These are phyloP conservation scores for Asarcornis scutulata DNA, from an alignment of 2,113 vertebrate species.

Conservation along the genomic window DNA sequence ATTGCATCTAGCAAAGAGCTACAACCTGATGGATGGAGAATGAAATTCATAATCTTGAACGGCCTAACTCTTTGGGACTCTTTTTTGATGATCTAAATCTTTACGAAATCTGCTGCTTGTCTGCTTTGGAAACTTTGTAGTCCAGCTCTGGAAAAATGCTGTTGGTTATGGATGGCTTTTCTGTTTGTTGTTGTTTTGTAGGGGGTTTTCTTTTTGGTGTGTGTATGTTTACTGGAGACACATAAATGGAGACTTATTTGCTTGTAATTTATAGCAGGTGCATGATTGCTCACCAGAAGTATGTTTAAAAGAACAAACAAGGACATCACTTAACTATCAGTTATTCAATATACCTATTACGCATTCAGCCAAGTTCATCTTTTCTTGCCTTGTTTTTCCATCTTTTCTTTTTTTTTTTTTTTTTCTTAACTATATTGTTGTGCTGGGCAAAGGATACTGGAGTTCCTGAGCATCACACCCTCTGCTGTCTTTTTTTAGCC, in stretches of 20 bases:
- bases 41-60: constrained; percentile 38
- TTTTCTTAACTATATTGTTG: neutral
- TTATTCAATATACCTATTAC: constrained; percentile 25
- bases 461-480: constrained; percentile 40
- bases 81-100: constrained; percentile 17
- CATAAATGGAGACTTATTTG: constrained; percentile 45
- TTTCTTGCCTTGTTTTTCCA: constrained; percentile 50
- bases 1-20: constrained; percentile 35
- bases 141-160: constrained; percentile 56
- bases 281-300: constrained; percentile 8
- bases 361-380: neutral
- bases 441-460: constrained; percentile 35
- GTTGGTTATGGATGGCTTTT: constrained; percentile 47
- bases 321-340: constrained; percentile 36
- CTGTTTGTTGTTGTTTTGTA: neutral
- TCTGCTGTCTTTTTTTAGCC: neutral
- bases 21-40: neutral
- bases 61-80: constrained; percentile 23
- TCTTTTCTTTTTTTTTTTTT: neutral
- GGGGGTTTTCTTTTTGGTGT: neutral
- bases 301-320: constrained; percentile 21
- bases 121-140: constrained; percentile 37
- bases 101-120: constrained; percentile 43
- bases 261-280: constrained; percentile 67
- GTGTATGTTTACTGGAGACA: constrained; percentile 27